These are phyloP conservation scores for Tineola bisselliella DNA, from an alignment of 2,888 invertebrate genomes.

Conservation along the genomic window DNA sequence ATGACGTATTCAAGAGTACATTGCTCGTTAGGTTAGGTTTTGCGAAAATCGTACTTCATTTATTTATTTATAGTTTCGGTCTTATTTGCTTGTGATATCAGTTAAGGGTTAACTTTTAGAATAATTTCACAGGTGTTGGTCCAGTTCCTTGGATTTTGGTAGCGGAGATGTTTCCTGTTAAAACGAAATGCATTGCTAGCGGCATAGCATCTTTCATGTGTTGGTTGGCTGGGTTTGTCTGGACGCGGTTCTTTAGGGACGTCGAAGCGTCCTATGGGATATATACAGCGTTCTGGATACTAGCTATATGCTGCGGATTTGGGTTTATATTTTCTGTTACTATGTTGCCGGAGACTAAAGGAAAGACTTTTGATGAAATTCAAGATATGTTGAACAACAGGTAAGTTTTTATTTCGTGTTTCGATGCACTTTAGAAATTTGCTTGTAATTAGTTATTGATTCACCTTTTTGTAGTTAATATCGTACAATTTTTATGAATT, in stretches of 20 bases:
- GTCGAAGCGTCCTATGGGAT: conserved; percentile 64
- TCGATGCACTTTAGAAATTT: not conserved
- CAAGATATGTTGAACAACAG: conserved; percentile 69
- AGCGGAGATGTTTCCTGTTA: conserved; percentile 85
- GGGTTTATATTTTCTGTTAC: conserved; percentile 70
- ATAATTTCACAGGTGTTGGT: conserved; percentile 70
- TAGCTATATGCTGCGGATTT: conserved; percentile 68
- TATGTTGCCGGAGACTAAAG: conserved; percentile 75
- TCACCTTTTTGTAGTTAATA: too few species aligned
- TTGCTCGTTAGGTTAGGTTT: too few species aligned
- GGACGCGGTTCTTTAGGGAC: conserved; percentile 73
- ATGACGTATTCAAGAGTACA: too few species aligned
- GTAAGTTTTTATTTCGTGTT: conserved; percentile 21
- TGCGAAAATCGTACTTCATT: too few species aligned
- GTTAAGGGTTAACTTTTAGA: not conserved
- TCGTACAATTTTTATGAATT: too few species aligned
- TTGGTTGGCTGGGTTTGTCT: conserved; percentile 79
- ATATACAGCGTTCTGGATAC: conserved; percentile 73
- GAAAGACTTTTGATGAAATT: conserved; percentile 75
- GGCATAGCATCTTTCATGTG: conserved; percentile 80
- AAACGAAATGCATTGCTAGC: conserved; percentile 78
- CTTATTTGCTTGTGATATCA: too few species aligned
- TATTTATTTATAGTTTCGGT: not conserved
- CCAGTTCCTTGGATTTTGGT: conserved; percentile 84
- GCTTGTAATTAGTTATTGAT: too few species aligned